Evolutionary conservation across 2,888 invertebrate species (phyloP).

Genomic region (Maniola hyperantus): DNA sequence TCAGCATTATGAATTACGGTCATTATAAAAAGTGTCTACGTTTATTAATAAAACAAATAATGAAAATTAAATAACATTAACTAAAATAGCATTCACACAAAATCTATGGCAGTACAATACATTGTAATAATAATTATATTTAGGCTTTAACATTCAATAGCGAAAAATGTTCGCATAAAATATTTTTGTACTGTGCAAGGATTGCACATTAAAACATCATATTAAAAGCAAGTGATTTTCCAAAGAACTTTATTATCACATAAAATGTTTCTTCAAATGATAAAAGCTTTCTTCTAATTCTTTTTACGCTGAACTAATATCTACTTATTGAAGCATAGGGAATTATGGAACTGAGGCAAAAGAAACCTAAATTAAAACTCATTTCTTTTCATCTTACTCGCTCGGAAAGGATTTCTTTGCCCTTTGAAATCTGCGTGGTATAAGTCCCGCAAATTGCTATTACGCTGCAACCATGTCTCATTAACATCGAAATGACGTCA

Average conservation of each 20-base stretch:
- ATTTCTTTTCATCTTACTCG: neutral
- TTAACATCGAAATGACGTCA: too few species aligned
- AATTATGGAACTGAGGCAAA: neutral
- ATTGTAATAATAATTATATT: slow-evolving; percentile 7
- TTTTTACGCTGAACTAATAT: neutral
- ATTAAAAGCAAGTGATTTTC: neutral
- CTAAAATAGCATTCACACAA: slow-evolving; percentile 40
- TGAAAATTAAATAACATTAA: slow-evolving; percentile 40
- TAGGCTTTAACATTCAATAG: neutral
- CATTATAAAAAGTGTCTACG: neutral
- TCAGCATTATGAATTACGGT: too few species aligned
- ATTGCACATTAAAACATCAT: neutral
- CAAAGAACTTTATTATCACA: slow-evolving; percentile 12
- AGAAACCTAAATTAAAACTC: neutral
- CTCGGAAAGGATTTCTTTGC: too few species aligned
- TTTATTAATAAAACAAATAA: slow-evolving; percentile 19
- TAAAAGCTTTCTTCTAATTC: neutral
- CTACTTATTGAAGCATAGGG: neutral
- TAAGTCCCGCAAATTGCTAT: too few species aligned
- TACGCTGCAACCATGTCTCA: too few species aligned
- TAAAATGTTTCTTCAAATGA: neutral
- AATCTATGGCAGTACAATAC: slow-evolving; percentile 44
- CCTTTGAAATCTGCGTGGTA: too few species aligned
- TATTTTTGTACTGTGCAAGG: slow-evolving; percentile 6
- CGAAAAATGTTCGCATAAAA: neutral